Evolutionary conservation across 1,140 invertebrate genomes (phyloP).

Genomic region (Eueides isabella): DNA sequence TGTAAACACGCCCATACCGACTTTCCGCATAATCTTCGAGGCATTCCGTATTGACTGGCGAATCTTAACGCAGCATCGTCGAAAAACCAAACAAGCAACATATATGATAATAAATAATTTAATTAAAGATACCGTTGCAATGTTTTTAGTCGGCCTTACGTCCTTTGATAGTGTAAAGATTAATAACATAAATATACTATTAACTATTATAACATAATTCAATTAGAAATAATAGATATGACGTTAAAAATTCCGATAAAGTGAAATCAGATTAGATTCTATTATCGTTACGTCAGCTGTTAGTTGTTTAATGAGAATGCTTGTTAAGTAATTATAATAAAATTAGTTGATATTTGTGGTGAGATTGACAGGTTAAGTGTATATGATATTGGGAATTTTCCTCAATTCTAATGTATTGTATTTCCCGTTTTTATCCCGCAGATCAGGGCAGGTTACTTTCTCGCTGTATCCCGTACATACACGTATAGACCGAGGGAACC

Average conservation of each 20-base stretch:
- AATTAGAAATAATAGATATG: constrained; percentile 8
- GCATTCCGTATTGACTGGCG: too few species aligned
- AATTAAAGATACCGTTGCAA: too few species aligned
- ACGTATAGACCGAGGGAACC: too few species aligned
- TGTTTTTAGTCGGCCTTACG: too few species aligned
- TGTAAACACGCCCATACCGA: too few species aligned
- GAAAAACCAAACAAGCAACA: too few species aligned
- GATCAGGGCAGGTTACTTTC: not conserved
- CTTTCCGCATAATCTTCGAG: too few species aligned
- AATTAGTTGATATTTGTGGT: not conserved
- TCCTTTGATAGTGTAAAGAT: not conserved
- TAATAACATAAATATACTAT: not conserved
- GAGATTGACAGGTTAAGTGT: not conserved
- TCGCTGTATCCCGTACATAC: too few species aligned
- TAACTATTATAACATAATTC: not conserved
- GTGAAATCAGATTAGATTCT: constrained; percentile 4
- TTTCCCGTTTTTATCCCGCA: not conserved
- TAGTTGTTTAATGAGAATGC: not conserved
- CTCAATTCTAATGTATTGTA: not conserved
- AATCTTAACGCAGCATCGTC: too few species aligned
- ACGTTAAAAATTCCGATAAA: not conserved
- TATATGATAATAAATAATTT: too few species aligned
- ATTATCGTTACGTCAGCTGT: not conserved
- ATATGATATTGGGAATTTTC: not conserved
- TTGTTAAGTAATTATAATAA: constrained; percentile 9